Percentiles rank a stretch among this genome's conserved stretches.
Evolutionary conservation across 2,797 vertebrate genomes (phyloP).

Genomic region (Pseudomugil tenellus): DNA sequence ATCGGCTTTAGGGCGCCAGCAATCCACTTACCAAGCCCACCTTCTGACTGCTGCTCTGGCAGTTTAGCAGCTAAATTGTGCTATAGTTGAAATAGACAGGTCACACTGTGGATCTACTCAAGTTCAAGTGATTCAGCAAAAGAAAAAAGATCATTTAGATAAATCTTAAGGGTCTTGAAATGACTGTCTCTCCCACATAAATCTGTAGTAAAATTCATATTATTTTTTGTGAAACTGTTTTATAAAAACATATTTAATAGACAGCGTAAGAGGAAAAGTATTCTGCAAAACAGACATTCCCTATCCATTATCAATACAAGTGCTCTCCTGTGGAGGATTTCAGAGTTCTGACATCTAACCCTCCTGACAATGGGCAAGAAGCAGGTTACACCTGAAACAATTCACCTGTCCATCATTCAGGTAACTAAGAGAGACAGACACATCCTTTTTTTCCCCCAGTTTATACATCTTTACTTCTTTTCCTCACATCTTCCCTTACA

Average conservation of each 20-base stretch:
- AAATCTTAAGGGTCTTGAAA: neutral
- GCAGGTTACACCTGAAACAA: conserved; percentile 6
- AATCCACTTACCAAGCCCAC: conserved; percentile 68
- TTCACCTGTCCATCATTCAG: neutral
- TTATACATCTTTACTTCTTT: neutral
- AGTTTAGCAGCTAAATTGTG: conserved; percentile 58
- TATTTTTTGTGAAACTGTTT: neutral
- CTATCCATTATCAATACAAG: neutral
- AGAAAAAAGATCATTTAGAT: neutral
- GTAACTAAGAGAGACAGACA: conserved; percentile 5
- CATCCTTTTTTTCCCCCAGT: conserved; percentile 1
- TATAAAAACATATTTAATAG: neutral
- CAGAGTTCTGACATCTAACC: neutral
- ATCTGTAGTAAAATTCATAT: neutral
- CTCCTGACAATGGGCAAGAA: neutral
- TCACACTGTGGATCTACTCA: conserved; percentile 21
- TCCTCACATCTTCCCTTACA: neutral
- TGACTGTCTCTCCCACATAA: neutral
- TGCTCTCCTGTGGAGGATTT: neutral
- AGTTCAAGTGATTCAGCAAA: conserved; percentile 6
- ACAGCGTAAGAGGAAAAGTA: neutral
- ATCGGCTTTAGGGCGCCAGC: conserved; percentile 68
- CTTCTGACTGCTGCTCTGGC: conserved; percentile 49
- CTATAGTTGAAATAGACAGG: conserved; percentile 42
- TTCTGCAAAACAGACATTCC: neutral